These are phyloP conservation scores for Zaprionus tsacasi DNA, from an alignment of 1,140 invertebrate species.

Conservation along the genomic window DNA sequence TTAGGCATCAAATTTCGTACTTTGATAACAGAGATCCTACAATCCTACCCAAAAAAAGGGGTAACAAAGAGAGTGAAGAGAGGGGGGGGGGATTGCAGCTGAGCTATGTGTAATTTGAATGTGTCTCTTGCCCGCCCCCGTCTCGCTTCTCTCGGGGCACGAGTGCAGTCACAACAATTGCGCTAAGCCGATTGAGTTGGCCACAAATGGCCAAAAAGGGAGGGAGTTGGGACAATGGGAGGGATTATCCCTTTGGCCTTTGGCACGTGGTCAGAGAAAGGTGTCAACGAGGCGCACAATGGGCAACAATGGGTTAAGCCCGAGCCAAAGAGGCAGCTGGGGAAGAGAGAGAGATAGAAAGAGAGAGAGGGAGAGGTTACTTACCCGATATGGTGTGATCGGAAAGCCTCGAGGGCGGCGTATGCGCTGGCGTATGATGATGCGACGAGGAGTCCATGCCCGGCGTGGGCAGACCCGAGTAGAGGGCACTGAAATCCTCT, in stretches of 20 bases:
- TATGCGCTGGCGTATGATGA: constrained; percentile 87
- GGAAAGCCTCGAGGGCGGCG: constrained; percentile 85
- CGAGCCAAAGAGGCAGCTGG: background rate
- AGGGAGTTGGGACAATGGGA: background rate
- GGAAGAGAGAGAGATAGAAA: background rate
- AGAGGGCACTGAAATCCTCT: constrained; percentile 91
- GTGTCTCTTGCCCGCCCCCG: constrained; percentile 16
- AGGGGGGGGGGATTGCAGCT: background rate
- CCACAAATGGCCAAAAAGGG: constrained; percentile 36
- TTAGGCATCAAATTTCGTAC: background rate
- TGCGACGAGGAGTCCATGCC: constrained; percentile 84
- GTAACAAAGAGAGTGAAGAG: background rate
- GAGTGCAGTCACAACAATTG: constrained; percentile 50
- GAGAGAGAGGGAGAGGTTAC: background rate
- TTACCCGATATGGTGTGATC: constrained; percentile 84
- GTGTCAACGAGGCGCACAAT: constrained; percentile 9
- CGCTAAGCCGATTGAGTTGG: constrained; percentile 48
- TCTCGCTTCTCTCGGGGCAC: too few species aligned
- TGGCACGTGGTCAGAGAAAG: constrained; percentile 29
- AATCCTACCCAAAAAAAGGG: background rate
- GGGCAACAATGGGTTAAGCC: constrained; percentile 24
- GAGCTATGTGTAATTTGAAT: constrained; percentile 43
- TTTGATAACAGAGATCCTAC: background rate
- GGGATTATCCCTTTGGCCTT: constrained; percentile 25
- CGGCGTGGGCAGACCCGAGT: constrained; percentile 86